Base-by-base conservation (phyloP, 2,888 invertebrate species). In the Diachrysia chrysitis region DNA sequence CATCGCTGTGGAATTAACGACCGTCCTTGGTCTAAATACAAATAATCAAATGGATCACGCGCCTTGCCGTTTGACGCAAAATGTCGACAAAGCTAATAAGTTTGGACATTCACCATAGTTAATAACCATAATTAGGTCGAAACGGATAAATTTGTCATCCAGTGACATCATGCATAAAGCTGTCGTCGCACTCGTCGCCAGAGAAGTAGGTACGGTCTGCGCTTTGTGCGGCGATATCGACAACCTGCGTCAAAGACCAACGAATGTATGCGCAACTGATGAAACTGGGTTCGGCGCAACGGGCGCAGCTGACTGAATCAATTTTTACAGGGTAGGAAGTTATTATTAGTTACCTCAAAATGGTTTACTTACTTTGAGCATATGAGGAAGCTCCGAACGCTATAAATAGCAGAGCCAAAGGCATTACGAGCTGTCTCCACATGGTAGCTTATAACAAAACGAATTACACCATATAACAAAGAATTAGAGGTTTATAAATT, bases 361-460 rank as follows among this genome's bases (percentile, higher is more conserved):
- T 51, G 14, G 29, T 61, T 23, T 21, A 90, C 92, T 92, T 85
- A 92, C 92, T 90, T 87, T 91, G 90, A 77, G 90, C 90, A 83
- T 85, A 85, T 81, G 88, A 87, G 66, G 89, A 84, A 84, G 83
- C 87, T 82, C 86, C 87, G 72, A 79, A 82, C 61, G 90, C 87
- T 91, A 92, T 85, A 90, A 92, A 91, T 92, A 92, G 92, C 86
- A 89, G 79, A 73, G 86, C 90, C 81, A 90, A 65, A 62, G 82
- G 74, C 64, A 86, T 63, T 66, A 71, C 75, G 63, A 80, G 56
- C 59, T 79, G 66, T 68, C 66, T 71, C 73, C 79, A 63, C 85
- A 85, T 87, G 78, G 55, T 82, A 63, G 29, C 19, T 67, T 55
- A 42, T 29, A 51, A 23, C n/a, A 37, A 21, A n/a, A 23, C 10